A percentile compares a stretch with the other conserved stretches of the same genome.
Evolutionary conservation across 2,888 invertebrate genomes (phyloP).

Genomic region (Lasioglossum leucozonium): DNA sequence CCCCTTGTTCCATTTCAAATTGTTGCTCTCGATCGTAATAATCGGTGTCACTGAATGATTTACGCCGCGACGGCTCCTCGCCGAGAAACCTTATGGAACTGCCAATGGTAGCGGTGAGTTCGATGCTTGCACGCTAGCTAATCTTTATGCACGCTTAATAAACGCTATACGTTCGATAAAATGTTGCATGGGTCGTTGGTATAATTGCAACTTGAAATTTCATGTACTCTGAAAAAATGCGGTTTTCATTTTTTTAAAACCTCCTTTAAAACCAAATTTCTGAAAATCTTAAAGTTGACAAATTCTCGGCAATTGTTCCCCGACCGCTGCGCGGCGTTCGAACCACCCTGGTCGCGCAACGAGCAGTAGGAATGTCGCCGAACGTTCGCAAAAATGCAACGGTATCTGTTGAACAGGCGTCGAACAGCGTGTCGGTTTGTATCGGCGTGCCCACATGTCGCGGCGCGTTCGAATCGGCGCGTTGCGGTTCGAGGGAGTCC

Average conservation of each 20-base stretch:
- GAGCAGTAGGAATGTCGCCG: constrained; percentile 42
- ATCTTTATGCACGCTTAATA: neutral
- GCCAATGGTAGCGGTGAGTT: neutral
- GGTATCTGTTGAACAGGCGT: constrained; percentile 19
- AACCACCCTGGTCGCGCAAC: neutral
- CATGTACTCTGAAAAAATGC: too few species aligned
- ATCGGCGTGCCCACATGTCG: constrained; percentile 61
- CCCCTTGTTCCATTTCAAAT: constrained; percentile 31
- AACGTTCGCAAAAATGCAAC: neutral
- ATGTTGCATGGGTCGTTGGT: neutral
- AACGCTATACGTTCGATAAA: neutral
- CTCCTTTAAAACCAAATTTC: too few species aligned
- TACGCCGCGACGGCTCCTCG: neutral
- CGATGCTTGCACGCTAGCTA: neutral
- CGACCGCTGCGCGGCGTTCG: neutral
- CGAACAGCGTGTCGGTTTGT: constrained; percentile 64
- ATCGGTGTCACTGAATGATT: constrained; percentile 17
- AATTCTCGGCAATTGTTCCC: too few species aligned
- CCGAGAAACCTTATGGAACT: neutral
- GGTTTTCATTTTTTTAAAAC: too few species aligned
- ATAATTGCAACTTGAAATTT: too few species aligned
- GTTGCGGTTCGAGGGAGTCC: constrained; percentile 29
- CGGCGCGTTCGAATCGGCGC: constrained; percentile 34
- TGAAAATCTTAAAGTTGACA: too few species aligned
- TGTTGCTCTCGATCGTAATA: constrained; percentile 26